Percentiles rank a stretch among this genome's conserved stretches.
These are phyloP conservation scores for Pemphigus obesinymphae DNA, from an alignment of 1,140 invertebrate genomes.

Conservation along the genomic window DNA sequence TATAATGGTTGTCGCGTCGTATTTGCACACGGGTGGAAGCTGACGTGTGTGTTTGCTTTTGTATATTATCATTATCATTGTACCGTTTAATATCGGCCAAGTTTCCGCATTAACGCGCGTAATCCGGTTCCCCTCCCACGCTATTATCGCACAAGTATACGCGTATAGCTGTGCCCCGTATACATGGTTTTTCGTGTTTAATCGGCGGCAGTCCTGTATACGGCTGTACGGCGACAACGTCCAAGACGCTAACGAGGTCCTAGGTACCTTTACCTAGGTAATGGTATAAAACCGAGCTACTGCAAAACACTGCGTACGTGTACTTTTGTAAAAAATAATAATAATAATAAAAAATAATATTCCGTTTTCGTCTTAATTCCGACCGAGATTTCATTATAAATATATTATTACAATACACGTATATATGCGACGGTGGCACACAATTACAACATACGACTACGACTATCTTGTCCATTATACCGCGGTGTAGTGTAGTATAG, in stretches of 20 bases:
- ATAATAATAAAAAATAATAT: background rate
- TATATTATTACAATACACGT: background rate
- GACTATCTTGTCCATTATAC: background rate
- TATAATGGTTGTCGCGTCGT: background rate
- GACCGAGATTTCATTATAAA: background rate
- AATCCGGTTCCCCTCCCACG: background rate
- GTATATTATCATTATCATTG: background rate
- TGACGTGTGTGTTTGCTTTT: background rate
- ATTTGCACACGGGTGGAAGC: background rate
- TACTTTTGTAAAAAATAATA: background rate
- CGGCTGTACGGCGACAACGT: background rate
- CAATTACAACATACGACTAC: background rate
- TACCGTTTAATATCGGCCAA: background rate
- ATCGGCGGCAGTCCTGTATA: too few relatives aligned
- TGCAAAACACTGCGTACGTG: background rate
- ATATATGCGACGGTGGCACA: too few relatives aligned
- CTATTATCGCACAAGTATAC: background rate
- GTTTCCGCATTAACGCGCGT: constrained; percentile 16
- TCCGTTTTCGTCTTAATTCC: constrained; percentile 18
- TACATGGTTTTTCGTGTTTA: constrained; percentile 25
- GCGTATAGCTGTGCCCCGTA: background rate
- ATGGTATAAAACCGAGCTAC: too few relatives aligned
- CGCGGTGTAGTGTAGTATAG: too few relatives aligned
- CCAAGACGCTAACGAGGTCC: constrained; percentile 15
- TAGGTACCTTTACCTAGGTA: too few relatives aligned